Evolutionary conservation across 2,888 invertebrate species (phyloP).

Genomic region (Belgica antarctica): DNA sequence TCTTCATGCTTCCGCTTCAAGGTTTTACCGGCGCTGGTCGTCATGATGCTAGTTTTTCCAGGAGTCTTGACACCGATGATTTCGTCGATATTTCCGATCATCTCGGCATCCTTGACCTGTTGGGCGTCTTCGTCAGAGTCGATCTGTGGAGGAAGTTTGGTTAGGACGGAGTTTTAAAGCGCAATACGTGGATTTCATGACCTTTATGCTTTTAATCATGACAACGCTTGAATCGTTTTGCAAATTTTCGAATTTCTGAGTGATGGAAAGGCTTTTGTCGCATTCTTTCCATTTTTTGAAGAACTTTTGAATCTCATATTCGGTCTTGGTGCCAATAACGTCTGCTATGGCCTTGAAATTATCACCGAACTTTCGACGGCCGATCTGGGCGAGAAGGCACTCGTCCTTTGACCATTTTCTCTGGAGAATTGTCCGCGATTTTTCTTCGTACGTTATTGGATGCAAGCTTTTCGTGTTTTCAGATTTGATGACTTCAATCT

Average conservation of each 20-base stretch:
- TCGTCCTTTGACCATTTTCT: conserved; percentile 94
- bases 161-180: background rate
- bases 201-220: background rate
- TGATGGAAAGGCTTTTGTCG: too few species aligned
- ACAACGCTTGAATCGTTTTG: background rate
- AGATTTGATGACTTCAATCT: too few species aligned
- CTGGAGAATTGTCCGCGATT: too few species aligned
- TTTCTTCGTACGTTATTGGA: too few species aligned
- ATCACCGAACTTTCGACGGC: conserved; percentile 77
- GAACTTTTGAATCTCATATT: conserved; percentile 87
- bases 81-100: conserved; percentile 33
- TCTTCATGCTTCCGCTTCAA: conserved; percentile 38
- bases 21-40: conserved; percentile 27
- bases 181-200: too few species aligned
- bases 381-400: conserved; percentile 84
- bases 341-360: conserved; percentile 90
- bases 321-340: conserved; percentile 91
- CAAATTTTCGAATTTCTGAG: conserved; percentile 72
- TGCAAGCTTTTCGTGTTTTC: too few species aligned
- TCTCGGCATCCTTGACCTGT: conserved; percentile 19
- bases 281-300: conserved; percentile 85
- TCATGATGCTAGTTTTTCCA: conserved; percentile 39
- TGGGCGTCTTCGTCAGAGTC: conserved; percentile 23
- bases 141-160: background rate
- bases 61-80: conserved; percentile 7